A percentile compares a stretch with the other conserved stretches of the same genome.
These are phyloP conservation scores for Acronicta leporina DNA, from an alignment of 2,888 invertebrate species.

Conservation along the genomic window DNA sequence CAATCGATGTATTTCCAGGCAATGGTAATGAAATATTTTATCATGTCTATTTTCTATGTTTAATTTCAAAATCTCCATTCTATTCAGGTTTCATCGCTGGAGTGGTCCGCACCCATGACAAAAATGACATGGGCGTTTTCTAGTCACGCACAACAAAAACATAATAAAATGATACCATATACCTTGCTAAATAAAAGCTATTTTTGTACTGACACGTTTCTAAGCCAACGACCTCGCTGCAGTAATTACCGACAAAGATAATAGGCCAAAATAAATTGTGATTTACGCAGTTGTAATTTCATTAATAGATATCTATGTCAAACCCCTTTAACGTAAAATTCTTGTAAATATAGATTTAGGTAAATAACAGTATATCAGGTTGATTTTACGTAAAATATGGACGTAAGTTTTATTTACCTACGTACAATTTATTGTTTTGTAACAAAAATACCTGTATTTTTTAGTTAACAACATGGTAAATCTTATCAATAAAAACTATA, in stretches of 20 bases:
- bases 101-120: constrained; percentile 73
- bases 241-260: constrained; percentile 71
- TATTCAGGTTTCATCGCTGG: constrained; percentile 56
- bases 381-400: not conserved
- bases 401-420: not conserved
- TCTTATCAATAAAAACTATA: too few relatives aligned
- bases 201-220: constrained; percentile 56
- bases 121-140: constrained; percentile 79
- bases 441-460: too few relatives aligned
- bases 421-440: too few relatives aligned
- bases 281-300: constrained; percentile 67
- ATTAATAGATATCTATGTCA: constrained; percentile 58
- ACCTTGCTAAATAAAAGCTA: constrained; percentile 62
- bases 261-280: constrained; percentile 70
- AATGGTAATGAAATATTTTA: constrained; percentile 27
- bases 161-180: constrained; percentile 62
- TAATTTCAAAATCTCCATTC: constrained; percentile 56
- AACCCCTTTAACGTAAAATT: constrained; percentile 38
- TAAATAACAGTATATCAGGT: constrained; percentile 12
- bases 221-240: constrained; percentile 68
- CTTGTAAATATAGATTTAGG: constrained; percentile 17
- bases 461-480: too few relatives aligned
- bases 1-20: too few relatives aligned
- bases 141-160: constrained; percentile 74
- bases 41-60: constrained; percentile 36